Base-by-base conservation (phyloP, 1,140 invertebrate genomes). In the Apis cerana region DNA sequence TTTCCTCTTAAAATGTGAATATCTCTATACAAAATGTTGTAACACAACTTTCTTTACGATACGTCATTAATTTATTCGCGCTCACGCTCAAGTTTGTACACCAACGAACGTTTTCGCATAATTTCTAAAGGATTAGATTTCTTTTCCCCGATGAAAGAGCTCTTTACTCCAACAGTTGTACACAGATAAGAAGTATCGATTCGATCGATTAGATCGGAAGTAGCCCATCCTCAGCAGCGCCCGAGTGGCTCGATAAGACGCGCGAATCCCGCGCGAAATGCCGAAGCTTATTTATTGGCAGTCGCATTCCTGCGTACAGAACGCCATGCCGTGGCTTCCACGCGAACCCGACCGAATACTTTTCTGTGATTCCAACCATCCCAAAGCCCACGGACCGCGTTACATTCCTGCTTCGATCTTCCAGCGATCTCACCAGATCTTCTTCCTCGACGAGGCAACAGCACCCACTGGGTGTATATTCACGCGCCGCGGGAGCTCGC, bases 231-330 rank as follows among this genome's bases (percentile, higher is more conserved):
- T 48, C 67, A 5, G 3, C 54, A 50, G 3, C 21, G 43, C 5
- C 17, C 9, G 23, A 43, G 81, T 67, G 59, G 82, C 70, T 83
- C 80, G 71, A 81, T 87, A 86, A 85, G 71, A 87, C 87, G 88
- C 78, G 89, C 87, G 88, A 89, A 88, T 81, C 86, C 85, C 84
- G 79, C 87, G 86, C 74, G 77, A 88, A 85, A 88, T 87, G 87
- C 87, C 87, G 83, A 88, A 75, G 79, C 75, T 88, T 88, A 88
- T 88, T 88, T 88, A 88, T 87, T 71, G 81, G 69, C 76, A 75
- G n/a, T 33, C 72, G 68, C 82, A 78, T 80, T 56, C 50, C 74
- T 78, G 84, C 80, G 80, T 80, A 72, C 72, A 72, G 68, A 70
- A 77, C 61, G 61, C 65, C 72, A 72, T 76, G 61, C 65, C 75